Conservation (phyloP, 2,797 vertebrate species). For the Uromys caudimaculatus region DNA sequence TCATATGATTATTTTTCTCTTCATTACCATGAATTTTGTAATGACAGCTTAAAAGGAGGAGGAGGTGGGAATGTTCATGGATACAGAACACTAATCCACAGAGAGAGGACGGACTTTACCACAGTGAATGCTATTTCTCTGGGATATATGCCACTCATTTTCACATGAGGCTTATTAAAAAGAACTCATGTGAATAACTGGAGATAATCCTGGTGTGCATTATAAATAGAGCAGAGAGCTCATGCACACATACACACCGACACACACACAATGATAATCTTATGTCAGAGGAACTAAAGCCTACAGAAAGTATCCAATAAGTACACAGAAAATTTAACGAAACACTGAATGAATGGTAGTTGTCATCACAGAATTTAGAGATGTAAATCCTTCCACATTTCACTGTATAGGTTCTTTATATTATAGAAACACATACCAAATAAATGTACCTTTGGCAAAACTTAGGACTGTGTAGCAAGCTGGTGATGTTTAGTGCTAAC, state of each 20-base stretch:
- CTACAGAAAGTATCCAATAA: not conserved
- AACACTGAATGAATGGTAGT: conserved; percentile 16
- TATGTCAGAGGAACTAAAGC: conserved; percentile 59
- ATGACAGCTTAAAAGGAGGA: conserved; percentile 12
- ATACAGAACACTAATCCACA: conserved; percentile 35
- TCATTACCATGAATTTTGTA: conserved; percentile 58
- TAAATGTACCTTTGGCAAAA: conserved; percentile 21
- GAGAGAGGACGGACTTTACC: conserved; percentile 14
- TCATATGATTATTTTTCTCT: conserved; percentile 30
- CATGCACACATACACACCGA: rapidly evolving
- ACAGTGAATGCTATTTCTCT: conserved; percentile 51
- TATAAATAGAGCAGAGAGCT: not conserved
- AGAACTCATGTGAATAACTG: conserved; percentile 67
- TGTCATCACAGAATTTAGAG: conserved; percentile 13
- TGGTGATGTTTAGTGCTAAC: not conserved
- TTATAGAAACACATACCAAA: conserved; percentile 1
- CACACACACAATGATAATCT: not conserved
- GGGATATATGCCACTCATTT: conserved; percentile 49
- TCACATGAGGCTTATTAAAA: conserved; percentile 64
- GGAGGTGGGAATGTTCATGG: not conserved
- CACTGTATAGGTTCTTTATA: not conserved
- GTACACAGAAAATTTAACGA: conserved; percentile 54
- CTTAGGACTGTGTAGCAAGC: not conserved
- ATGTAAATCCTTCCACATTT: not conserved
- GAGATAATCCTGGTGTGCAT: conserved; percentile 50